Conservation (phyloP, 1,140 invertebrate genomes). For the Drosophila micromelanica region DNA sequence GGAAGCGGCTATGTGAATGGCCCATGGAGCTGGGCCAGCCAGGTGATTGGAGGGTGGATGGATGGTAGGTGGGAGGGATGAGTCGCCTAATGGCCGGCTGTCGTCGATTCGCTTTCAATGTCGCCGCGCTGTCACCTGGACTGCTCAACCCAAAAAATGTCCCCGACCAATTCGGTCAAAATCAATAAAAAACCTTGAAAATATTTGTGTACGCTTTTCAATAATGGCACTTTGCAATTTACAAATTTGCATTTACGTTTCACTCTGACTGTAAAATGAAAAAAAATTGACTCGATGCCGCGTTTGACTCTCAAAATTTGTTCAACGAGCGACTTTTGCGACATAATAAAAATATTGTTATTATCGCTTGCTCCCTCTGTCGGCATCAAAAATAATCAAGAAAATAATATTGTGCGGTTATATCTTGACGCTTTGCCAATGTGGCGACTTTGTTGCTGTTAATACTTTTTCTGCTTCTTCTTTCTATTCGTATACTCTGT, state of each 20-base stretch:
- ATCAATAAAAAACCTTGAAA: conserved; percentile 71
- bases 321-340: neutral
- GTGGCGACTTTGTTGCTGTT: conserved; percentile 5
- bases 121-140: conserved; percentile 2
- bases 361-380: neutral
- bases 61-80: neutral
- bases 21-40: neutral
- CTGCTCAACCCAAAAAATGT: neutral
- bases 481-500: no score
- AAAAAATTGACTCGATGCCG: neutral
- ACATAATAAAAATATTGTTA: conserved; percentile 34
- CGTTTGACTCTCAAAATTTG: neutral
- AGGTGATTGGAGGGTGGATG: conserved; percentile 21
- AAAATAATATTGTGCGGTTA: neutral
- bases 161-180: conserved; percentile 33
- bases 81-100: conserved; percentile 6
- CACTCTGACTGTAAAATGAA: neutral
- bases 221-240: conserved; percentile 53
- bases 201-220: conserved; percentile 52
- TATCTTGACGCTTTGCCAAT: conserved; percentile 6
- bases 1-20: neutral
- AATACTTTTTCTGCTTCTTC: neutral
- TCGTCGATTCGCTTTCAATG: conserved; percentile 23
- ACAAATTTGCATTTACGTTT: conserved; percentile 25
- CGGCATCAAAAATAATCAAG: neutral